These are phyloP conservation scores for Zosterops hypoxanthus DNA, from an alignment of 2,113 vertebrate species.

Conservation along the genomic window DNA sequence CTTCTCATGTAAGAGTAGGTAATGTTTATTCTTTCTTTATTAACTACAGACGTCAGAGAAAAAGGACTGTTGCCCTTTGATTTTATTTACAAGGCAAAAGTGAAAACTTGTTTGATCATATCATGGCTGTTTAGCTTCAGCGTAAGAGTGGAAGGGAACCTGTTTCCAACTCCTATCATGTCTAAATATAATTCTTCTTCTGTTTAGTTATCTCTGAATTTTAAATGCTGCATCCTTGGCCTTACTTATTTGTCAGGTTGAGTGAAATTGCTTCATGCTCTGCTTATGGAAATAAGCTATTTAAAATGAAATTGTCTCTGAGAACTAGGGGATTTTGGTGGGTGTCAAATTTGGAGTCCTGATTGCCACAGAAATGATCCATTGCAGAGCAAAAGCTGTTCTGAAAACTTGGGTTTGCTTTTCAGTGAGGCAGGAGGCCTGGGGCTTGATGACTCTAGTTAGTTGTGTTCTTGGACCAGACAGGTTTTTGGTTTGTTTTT, in stretches of 20 bases:
- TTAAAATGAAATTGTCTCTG: constrained; percentile 39
- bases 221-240: constrained; percentile 54
- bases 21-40: constrained; percentile 55
- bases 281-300: constrained; percentile 53
- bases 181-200: constrained; percentile 19
- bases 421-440: not conserved
- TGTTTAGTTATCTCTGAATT: constrained; percentile 60
- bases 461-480: not conserved
- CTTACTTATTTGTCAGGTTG: constrained; percentile 59
- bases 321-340: constrained; percentile 36
- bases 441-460: not conserved
- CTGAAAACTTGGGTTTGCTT: not conserved
- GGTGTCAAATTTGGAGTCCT: not conserved
- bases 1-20: constrained; percentile 3
- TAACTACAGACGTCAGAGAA: constrained; percentile 62
- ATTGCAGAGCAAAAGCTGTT: not conserved
- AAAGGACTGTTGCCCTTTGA: constrained; percentile 60
- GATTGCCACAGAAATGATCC: constrained; percentile 1
- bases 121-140: constrained; percentile 43
- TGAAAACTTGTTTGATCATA: constrained; percentile 50
- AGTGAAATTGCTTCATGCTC: constrained; percentile 59
- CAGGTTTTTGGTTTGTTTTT: not conserved
- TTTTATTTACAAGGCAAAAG: constrained; percentile 59
- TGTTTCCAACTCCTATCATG: constrained; percentile 30
- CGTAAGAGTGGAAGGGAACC: not conserved